Conservation (phyloP, 2,797 vertebrate genomes). For the Cetoscarus ocellatus region DNA sequence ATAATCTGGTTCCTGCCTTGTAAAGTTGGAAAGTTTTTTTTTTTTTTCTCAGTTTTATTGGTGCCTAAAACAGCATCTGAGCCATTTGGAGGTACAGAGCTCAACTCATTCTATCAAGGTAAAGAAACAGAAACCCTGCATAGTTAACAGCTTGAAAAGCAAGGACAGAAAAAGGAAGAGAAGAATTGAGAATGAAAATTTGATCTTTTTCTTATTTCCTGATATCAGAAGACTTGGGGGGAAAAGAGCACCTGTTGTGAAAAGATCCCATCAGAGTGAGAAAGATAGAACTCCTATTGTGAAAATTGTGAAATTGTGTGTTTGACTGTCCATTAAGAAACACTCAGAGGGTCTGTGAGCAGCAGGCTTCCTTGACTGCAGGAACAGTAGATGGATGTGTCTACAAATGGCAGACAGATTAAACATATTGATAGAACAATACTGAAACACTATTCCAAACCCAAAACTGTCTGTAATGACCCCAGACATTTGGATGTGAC, state of each 20-base stretch:
- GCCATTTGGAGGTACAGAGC: not conserved
- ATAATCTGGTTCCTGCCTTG: not conserved
- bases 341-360: constrained; percentile 21
- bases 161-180: constrained; percentile 9
- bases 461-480: constrained; percentile 37
- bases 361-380: constrained; percentile 15
- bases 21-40: not conserved
- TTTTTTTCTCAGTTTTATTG: no score
- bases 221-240: not conserved
- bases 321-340: constrained; percentile 31
- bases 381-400: constrained; percentile 54
- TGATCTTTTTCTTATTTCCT: constrained; percentile 13
- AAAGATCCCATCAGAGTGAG: constrained; percentile 7
- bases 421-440: constrained; percentile 30
- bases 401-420: constrained; percentile 34
- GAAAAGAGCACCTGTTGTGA: constrained; percentile 17
- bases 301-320: constrained; percentile 41
- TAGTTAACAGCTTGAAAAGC: constrained; percentile 27
- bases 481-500: constrained; percentile 8
- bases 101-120: not conserved
- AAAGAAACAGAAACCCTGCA: constrained; percentile 8
- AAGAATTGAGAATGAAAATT: constrained; percentile 20
- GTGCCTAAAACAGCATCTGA: not conserved
- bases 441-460: constrained; percentile 16
- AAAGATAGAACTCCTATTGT: constrained; percentile 29